Evolutionary conservation across 2,113 vertebrate genomes (phyloP), one percentile per base, ranked within the genome.

Genomic region (Pachypanchax playfairii): DNA sequence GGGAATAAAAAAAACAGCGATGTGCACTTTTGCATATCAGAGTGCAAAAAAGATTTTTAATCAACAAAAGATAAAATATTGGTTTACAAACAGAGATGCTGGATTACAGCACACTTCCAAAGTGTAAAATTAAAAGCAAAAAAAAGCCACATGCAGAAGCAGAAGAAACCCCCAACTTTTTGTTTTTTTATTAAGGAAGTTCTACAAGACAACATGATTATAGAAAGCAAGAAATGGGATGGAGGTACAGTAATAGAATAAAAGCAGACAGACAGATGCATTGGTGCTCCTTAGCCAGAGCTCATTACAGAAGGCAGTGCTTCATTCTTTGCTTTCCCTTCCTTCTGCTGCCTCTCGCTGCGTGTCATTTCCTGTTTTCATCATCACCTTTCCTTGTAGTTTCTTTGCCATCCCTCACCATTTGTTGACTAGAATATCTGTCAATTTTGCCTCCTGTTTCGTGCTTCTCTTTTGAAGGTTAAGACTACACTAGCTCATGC

Each of bases 221-320:
- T 72, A 84, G 64, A 20, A 1, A 26, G 26, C 56, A 51, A 74
- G 21, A 51, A 63, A 73, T 63, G 22, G 20, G 59, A 55, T 4
- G 11, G 65, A 61, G 77, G 62, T 80, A 64, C 49, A 22, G 44
- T 50, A 41, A 71, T 5, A 8, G 74, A 79, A 83, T 80, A 77
- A 85, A 84, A 84, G 48, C 71, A 21, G 43, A 69, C 73, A 73
- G 71, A 71, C 36, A 25, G n/a, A n/a, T n/a, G n/a, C 39, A 48
- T 62, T 65, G 57, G 65, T 73, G 72, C 75, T 76, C 79, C 69
- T 79, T 80, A 80, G 70, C 65, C 62, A 28, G 64, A 48, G 59
- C 88, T 91, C 82, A 85, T 88, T 90, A 87, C 76, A 57, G 77
- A 79, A 60, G 75, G 74, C 61, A 57, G 1, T 26, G 68, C 52